phyloP scores from a whole-genome alignment of 2,888 invertebrate species.

The Cephus sareptanus region DNA sequence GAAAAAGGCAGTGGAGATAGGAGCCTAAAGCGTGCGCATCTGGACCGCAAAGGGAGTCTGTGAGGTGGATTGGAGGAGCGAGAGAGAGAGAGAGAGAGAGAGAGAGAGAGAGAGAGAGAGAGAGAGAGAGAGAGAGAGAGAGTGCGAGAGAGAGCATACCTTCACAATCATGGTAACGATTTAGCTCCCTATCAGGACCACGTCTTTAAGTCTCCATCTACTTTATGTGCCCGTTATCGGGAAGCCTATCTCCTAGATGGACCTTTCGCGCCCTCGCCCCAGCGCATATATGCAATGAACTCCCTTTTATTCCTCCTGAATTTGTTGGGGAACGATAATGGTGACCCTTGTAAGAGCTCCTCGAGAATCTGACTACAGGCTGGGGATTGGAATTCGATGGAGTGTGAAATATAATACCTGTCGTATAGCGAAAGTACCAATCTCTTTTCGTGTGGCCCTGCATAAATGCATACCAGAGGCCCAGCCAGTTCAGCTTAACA shows the following conservation, averaged over 20 bases:
- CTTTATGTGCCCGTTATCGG: constrained; percentile 43
- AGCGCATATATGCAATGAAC: constrained; percentile 38
- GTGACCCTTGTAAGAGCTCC: constrained; percentile 34
- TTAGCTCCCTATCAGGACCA: constrained; percentile 20
- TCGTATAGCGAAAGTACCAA: constrained; percentile 24
- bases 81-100: not conserved
- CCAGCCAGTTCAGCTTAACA: not conserved
- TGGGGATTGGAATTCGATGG: constrained; percentile 32
- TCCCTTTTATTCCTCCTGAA: constrained; percentile 42
- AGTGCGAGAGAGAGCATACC: not conserved
- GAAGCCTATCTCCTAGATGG: constrained; percentile 42
- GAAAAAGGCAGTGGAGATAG: not conserved
- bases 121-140: not conserved
- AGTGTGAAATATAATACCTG: constrained; percentile 37
- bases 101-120: too few species aligned
- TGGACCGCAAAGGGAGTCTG: not conserved
- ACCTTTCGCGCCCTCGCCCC: constrained; percentile 41
- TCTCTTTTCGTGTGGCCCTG: constrained; percentile 12
- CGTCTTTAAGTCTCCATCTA: constrained; percentile 39
- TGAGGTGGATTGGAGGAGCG: not conserved
- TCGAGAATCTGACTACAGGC: constrained; percentile 32
- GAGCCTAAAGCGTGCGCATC: not conserved
- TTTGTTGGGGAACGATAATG: constrained; percentile 48
- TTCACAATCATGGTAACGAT: constrained; percentile 14
- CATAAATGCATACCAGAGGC: not conserved